Percentiles rank a stretch among this genome's conserved stretches.
These are phyloP conservation scores for Aphidius colemani DNA, from an alignment of 2,888 invertebrate species.

Conservation along the genomic window DNA sequence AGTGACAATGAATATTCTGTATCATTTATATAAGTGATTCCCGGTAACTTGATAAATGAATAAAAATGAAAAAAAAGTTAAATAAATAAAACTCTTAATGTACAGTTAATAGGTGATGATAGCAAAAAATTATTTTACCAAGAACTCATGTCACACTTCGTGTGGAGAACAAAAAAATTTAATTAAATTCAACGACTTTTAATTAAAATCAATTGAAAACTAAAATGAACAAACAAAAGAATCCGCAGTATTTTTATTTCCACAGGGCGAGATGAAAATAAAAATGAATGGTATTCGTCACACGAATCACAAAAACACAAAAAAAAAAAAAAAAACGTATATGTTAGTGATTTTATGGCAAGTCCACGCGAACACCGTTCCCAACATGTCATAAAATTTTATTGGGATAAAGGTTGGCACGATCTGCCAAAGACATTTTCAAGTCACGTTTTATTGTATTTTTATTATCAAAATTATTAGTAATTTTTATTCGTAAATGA, in stretches of 20 bases:
- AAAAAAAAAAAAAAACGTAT: constrained; percentile 11
- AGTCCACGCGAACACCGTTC: constrained; percentile 11
- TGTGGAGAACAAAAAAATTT: constrained; percentile 14
- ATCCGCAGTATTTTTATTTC: neutral
- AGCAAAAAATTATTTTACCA: no score
- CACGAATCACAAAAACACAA: neutral
- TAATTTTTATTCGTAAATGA: no score
- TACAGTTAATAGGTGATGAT: no score
- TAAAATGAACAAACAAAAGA: neutral
- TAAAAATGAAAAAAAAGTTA: no score
- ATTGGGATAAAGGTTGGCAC: constrained; percentile 31
- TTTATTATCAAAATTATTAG: no score
- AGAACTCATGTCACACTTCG: no score
- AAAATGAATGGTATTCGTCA: no score
- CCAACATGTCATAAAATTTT: constrained; percentile 33
- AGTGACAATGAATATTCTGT: constrained; percentile 14
- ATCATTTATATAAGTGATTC: no score
- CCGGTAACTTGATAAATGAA: no score
- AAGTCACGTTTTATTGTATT: constrained; percentile 14
- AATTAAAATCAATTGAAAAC: no score
- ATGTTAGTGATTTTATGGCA: constrained; percentile 33
- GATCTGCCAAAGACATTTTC: constrained; percentile 9
- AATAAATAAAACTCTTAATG: no score
- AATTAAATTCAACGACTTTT: neutral
- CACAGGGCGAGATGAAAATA: no score